A percentile compares a stretch with the other conserved stretches of the same genome.
Evolutionary conservation across 2,113 vertebrate species (phyloP).

Genomic region (Chionomys nivalis): DNA sequence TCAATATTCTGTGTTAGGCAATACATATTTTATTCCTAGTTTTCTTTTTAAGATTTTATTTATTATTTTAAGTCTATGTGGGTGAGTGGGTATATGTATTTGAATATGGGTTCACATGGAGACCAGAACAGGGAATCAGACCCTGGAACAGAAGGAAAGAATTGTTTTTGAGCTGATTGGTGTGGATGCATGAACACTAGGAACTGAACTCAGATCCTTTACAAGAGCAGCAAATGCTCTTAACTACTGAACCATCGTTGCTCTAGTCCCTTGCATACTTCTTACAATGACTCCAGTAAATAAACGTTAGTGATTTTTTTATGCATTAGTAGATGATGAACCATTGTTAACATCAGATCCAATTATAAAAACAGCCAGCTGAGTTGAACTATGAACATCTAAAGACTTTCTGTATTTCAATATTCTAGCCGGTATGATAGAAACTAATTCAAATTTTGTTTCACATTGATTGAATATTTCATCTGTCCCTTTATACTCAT

Average conservation of each 20-base stretch:
- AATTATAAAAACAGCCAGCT: neutral
- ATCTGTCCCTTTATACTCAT: neutral
- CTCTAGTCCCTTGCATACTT: neutral
- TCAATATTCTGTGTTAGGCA: neutral
- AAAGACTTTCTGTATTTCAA: neutral
- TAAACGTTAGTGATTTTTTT: neutral
- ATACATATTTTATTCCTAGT: neutral
- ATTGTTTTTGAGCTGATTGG: too few species aligned
- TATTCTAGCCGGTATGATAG: neutral
- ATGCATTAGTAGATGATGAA: neutral
- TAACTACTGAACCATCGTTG: neutral
- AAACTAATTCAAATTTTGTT: neutral
- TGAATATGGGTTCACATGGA: too few species aligned
- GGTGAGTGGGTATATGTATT: neutral
- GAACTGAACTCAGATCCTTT: neutral
- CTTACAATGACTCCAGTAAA: neutral
- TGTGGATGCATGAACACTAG: neutral
- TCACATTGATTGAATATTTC: neutral
- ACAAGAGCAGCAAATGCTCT: neutral
- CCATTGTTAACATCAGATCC: neutral
- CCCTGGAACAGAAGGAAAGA: neutral
- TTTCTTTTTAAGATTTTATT: neutral
- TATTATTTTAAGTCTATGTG: neutral
- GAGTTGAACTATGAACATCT: neutral
- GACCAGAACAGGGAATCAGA: neutral